Evolutionary conservation across 2,797 vertebrate species (phyloP).

Genomic region (Molothrus aeneus): DNA sequence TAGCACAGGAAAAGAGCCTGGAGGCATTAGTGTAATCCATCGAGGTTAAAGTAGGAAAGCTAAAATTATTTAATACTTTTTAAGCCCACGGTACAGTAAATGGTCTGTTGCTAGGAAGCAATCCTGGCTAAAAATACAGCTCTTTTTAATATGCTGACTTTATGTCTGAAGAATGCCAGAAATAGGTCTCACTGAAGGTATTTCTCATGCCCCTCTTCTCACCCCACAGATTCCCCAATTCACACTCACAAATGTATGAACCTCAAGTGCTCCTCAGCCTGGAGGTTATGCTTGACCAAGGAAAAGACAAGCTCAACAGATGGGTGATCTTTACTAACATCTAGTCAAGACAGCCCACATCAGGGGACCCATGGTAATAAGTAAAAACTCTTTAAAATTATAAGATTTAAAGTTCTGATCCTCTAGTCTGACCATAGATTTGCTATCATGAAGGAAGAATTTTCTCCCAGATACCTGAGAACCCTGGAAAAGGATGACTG

Average conservation of each 20-base stretch:
- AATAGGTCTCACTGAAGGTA: neutral
- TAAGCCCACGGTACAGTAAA: slow-evolving; percentile 45
- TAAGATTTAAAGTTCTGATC: neutral
- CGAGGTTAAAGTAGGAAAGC: slow-evolving; percentile 56
- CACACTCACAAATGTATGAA: neutral
- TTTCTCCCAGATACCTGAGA: neutral
- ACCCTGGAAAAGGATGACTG: neutral
- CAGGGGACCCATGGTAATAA: neutral
- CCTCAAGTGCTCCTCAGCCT: neutral
- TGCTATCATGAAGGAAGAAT: neutral
- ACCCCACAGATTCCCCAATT: neutral
- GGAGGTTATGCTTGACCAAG: neutral
- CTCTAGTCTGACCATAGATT: neutral
- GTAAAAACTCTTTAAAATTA: neutral
- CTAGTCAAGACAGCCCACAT: neutral
- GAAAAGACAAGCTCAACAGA: neutral
- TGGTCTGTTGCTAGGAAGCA: slow-evolving; percentile 41
- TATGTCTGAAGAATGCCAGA: neutral
- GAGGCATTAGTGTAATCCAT: slow-evolving; percentile 62
- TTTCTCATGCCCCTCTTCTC: neutral
- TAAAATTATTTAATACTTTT: slow-evolving; percentile 70
- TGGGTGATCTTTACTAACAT: neutral
- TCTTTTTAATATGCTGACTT: slow-evolving; percentile 15
- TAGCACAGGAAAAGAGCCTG: slow-evolving; percentile 28
- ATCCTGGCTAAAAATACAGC: slow-evolving; percentile 36